Percentiles rank a stretch among this genome's conserved stretches.
Conservation (phyloP, 1,140 invertebrate genomes). For the Drosophila athabasca region DNA sequence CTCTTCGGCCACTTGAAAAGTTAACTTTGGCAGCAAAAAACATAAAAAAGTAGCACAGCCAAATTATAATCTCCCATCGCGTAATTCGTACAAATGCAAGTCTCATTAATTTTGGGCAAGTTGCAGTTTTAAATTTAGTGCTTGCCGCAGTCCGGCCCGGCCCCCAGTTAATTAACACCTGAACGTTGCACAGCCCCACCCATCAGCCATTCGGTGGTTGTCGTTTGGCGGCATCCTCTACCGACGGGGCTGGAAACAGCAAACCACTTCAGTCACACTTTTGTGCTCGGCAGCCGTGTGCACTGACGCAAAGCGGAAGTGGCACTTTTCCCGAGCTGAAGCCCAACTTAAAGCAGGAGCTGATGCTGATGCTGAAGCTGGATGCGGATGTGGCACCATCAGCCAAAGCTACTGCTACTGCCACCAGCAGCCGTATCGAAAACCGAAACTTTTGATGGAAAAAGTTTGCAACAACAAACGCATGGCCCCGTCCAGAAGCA, state of each 20-base stretch:
- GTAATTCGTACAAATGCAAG: constrained; percentile 59
- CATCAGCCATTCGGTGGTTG: background rate
- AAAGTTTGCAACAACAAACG: constrained; percentile 81
- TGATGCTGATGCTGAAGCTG: constrained; percentile 5
- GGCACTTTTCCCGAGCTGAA: constrained; percentile 66
- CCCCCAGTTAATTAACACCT: constrained; percentile 77
- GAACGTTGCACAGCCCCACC: constrained; percentile 11
- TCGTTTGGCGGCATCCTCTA: background rate
- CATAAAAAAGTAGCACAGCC: too few species aligned
- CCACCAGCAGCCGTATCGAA: constrained; percentile 70
- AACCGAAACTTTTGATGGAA: constrained; percentile 80
- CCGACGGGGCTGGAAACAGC: background rate
- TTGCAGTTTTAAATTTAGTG: constrained; percentile 77
- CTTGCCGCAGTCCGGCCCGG: constrained; percentile 33
- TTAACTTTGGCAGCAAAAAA: constrained; percentile 10
- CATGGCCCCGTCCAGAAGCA: constrained; percentile 51
- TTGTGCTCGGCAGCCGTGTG: constrained; percentile 66
- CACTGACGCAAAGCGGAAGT: constrained; percentile 79
- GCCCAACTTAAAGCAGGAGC: constrained; percentile 11
- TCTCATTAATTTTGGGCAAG: constrained; percentile 69
- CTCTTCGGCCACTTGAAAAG: constrained; percentile 23
- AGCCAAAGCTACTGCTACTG: constrained; percentile 22
- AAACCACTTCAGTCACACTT: constrained; percentile 76
- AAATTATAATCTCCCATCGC: constrained; percentile 23
- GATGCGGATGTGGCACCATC: background rate